Evolutionary conservation across 2,797 vertebrate species (phyloP), one percentile per base, ranked within the genome.

Genomic region (Premnoplex brunnescens): DNA sequence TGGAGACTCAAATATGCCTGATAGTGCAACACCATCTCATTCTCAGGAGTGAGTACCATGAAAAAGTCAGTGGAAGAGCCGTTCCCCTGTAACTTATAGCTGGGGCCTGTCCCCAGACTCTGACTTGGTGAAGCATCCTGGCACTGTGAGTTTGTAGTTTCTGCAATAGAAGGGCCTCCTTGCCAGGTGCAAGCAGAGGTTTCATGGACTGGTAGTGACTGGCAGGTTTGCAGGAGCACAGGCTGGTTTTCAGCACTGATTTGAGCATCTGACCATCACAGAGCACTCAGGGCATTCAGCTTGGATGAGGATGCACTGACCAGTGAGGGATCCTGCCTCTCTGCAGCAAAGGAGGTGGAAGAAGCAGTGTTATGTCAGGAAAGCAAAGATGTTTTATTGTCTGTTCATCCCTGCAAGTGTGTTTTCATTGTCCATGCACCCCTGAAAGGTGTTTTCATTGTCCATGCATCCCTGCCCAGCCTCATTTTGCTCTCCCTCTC

Each of bases 391-490:
- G 16, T 68, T 94, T 64, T 34, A 3, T 73, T 77, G 12, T 68
- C 13, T 2, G 0, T 67, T 9, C 2, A 0, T 71, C 58, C 30
- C 46, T 72, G 46, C 2, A 54, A 48, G 27, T 41, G 32, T 48
- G 24, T 54, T 88, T 76, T 28, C 54, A 44, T 30, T 32, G 1
- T 23, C 27, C 43, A 20, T 43, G 22, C 34, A 18, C 2, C 16
- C 24, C 66, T 46, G 34, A 41, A 77, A 62, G 20, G 4, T 69
- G 12, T 67, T 85, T 60, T 62, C 28, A 34, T 69, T 21, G 12
- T 21, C 30, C 2, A 0, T 41, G 1, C 2, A 2, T 56, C 39
- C 34, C n/a, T 36, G 28, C 12, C 20, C 72, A 87, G 21, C 4
- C 32, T 80, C 62, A n/a, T 55, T 87, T 64, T 79, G 27, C n/a